A percentile compares a stretch with the other conserved stretches of the same genome.
phyloP scores from a whole-genome alignment of 2,113 vertebrate species.

The Periophthalmus modestus region DNA sequence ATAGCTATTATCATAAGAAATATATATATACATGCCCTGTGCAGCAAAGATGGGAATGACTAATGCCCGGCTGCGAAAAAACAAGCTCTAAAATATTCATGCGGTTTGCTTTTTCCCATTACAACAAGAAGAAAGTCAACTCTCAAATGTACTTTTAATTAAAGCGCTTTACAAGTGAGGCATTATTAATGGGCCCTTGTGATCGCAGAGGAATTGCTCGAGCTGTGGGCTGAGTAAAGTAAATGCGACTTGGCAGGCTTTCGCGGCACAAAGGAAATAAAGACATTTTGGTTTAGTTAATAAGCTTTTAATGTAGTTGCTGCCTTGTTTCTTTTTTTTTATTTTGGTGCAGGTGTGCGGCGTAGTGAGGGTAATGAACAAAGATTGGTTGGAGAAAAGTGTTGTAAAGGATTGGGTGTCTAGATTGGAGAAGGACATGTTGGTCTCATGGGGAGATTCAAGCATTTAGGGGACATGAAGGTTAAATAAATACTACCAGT shows the following conservation, averaged over 20 bases:
- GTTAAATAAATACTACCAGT: too few species aligned
- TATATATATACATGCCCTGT: slow-evolving; percentile 14
- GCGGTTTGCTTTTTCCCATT: slow-evolving; percentile 6
- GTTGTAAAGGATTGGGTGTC: slow-evolving; percentile 15
- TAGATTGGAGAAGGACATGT: neutral
- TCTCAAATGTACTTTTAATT: slow-evolving; percentile 31
- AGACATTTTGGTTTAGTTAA: slow-evolving; percentile 37
- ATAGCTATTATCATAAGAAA: slow-evolving; percentile 41
- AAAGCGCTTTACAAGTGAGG: slow-evolving; percentile 16
- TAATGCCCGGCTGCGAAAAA: slow-evolving; percentile 30
- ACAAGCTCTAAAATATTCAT: slow-evolving; percentile 38
- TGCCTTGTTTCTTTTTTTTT: slow-evolving; percentile 13
- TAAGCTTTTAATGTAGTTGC: slow-evolving; percentile 36
- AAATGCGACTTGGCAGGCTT: slow-evolving; percentile 25
- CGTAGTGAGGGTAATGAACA: slow-evolving; percentile 12
- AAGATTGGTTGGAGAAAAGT: slow-evolving; percentile 8
- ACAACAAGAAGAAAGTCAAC: slow-evolving; percentile 26
- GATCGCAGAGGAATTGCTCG: slow-evolving; percentile 10
- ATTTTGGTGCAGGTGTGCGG: slow-evolving; percentile 21
- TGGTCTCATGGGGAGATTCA: slow-evolving; percentile 14
- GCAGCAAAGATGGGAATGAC: slow-evolving; percentile 17
- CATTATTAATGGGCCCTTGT: slow-evolving; percentile 8
- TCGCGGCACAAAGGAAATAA: slow-evolving; percentile 14
- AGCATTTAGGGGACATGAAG: neutral
- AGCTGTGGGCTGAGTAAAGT: slow-evolving; percentile 12